Evolutionary conservation across 2,888 invertebrate species (phyloP).

Genomic region (Unio delphinus): DNA sequence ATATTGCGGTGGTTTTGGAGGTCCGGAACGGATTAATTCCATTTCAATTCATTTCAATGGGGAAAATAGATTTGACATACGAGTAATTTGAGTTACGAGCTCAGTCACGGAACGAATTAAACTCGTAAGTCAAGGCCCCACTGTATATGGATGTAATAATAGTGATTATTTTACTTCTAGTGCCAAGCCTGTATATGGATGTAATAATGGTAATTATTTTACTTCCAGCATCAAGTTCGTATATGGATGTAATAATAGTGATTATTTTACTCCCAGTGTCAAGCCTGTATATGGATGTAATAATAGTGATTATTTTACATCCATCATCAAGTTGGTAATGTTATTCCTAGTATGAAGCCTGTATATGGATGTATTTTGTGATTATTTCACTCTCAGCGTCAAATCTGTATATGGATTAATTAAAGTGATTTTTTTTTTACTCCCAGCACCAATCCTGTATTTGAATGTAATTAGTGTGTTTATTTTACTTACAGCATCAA

Average conservation of each 20-base stretch:
- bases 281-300: not conserved
- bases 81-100: no score
- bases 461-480: not conserved
- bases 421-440: not conserved
- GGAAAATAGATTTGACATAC: no score
- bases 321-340: slow-evolving; percentile 65
- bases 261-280: not conserved
- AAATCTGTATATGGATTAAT: slow-evolving; percentile 66
- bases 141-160: no score
- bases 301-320: slow-evolving; percentile 14
- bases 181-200: not conserved
- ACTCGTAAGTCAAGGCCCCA: no score
- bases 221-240: slow-evolving; percentile 67
- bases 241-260: slow-evolving; percentile 50
- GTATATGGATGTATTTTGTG: not conserved
- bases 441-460: not conserved
- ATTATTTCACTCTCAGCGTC: slow-evolving; percentile 52
- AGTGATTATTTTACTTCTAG: not conserved
- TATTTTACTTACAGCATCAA: slow-evolving; percentile 58
- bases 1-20: no score
- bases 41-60: no score
- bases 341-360: not conserved
- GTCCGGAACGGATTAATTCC: no score
- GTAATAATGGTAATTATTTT: not conserved
- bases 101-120: no score